These are phyloP conservation scores for Alouatta palliata DNA, from an alignment of 2,113 vertebrate species.

Conservation along the genomic window DNA sequence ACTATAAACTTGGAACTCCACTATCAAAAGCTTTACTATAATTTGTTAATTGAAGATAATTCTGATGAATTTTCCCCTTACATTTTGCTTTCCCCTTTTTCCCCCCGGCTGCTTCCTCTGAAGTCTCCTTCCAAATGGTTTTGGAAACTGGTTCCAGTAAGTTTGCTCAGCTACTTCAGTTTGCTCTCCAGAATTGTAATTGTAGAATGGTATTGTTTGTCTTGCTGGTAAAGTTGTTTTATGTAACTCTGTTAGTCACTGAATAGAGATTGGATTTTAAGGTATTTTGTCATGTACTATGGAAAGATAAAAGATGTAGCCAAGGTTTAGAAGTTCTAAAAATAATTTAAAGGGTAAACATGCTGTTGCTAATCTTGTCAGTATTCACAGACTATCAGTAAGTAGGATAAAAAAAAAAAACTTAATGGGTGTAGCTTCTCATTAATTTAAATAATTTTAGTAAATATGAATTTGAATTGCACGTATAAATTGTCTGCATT, in stretches of 20 bases:
- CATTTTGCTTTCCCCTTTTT: slow-evolving; percentile 83
- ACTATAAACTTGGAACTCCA: slow-evolving; percentile 54
- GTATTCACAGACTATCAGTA: neutral
- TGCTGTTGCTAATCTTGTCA: neutral
- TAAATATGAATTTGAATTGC: neutral
- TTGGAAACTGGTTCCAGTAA: slow-evolving; percentile 99
- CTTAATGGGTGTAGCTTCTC: neutral
- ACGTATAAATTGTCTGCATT: neutral
- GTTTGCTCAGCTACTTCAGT: slow-evolving; percentile 85
- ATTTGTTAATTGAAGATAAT: slow-evolving; percentile 70
- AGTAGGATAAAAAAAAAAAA: neutral
- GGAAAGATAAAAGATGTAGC: neutral
- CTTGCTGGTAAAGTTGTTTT: slow-evolving; percentile 63
- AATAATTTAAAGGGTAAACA: neutral
- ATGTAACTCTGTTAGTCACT: slow-evolving; percentile 52
- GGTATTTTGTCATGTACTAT: slow-evolving; percentile 41
- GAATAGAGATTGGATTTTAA: slow-evolving; percentile 41
- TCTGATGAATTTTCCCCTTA: slow-evolving; percentile 82
- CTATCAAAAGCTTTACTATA: slow-evolving; percentile 62
- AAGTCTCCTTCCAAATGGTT: slow-evolving; percentile 99
- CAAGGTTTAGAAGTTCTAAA: slow-evolving; percentile 39
- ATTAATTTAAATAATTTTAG: neutral
- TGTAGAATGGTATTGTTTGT: slow-evolving; percentile 70
- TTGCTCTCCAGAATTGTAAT: slow-evolving; percentile 65
- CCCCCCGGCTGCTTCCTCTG: slow-evolving; percentile 84